phyloP scores from a whole-genome alignment of 2,888 invertebrate species.

The Pyrocoelia pectoralis region DNA sequence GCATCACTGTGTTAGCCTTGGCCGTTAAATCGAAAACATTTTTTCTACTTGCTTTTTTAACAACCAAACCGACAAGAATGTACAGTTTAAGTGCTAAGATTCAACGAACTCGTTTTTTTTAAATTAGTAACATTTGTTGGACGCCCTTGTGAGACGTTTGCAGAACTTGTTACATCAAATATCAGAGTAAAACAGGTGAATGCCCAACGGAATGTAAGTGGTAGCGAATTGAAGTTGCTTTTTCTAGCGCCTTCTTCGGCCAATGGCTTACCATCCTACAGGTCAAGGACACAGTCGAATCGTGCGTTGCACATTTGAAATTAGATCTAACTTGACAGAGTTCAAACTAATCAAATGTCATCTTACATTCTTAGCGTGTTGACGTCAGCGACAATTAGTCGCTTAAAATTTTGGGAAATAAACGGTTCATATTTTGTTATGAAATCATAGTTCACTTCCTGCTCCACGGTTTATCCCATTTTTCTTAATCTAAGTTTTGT shows the following conservation, averaged over 20 bases:
- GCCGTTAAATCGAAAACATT: conserved; percentile 28
- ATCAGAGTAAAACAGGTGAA: conserved; percentile 44
- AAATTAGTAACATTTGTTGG: conserved; percentile 14
- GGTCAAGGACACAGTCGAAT: conserved; percentile 46
- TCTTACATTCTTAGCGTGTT: neutral
- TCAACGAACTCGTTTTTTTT: conserved; percentile 19
- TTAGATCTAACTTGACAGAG: conserved; percentile 37
- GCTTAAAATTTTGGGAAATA: too few species aligned
- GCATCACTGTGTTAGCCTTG: conserved; percentile 40
- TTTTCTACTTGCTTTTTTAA: conserved; percentile 11
- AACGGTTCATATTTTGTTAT: too few species aligned
- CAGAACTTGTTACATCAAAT: conserved; percentile 43
- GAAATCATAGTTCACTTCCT: too few species aligned
- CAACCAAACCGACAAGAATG: conserved; percentile 3
- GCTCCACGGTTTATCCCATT: too few species aligned
- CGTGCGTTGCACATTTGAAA: conserved; percentile 42
- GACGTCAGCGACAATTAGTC: neutral
- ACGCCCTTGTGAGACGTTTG: conserved; percentile 36
- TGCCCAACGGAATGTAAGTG: conserved; percentile 44
- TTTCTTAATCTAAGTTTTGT: too few species aligned
- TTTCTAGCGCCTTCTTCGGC: conserved; percentile 45
- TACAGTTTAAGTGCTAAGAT: conserved; percentile 19
- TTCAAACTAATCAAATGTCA: neutral
- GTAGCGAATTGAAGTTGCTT: conserved; percentile 45
- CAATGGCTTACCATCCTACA: conserved; percentile 35